These are phyloP conservation scores for Rhabdomys pumilio DNA, from an alignment of 2,797 vertebrate genomes.

Conservation along the genomic window DNA sequence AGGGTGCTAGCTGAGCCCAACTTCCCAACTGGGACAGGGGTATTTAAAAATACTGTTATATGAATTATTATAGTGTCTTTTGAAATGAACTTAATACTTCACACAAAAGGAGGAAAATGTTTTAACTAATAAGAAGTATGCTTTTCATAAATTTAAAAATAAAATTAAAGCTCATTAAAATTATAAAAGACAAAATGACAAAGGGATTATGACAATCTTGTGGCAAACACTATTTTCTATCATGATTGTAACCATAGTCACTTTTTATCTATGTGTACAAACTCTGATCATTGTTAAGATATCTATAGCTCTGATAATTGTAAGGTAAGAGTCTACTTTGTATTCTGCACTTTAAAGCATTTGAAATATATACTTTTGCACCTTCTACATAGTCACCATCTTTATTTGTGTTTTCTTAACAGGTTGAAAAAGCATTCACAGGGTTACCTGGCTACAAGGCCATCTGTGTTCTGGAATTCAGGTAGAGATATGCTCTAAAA, in stretches of 20 bases:
- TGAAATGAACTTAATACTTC: constrained; percentile 40
- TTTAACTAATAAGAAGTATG: constrained; percentile 47
- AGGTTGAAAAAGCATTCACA: constrained; percentile 94
- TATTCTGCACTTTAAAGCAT: constrained; percentile 8
- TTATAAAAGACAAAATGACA: constrained; percentile 46
- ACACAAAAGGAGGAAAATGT: background rate
- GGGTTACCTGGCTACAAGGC: constrained; percentile 94
- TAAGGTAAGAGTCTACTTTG: background rate
- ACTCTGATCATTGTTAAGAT: background rate
- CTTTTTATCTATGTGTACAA: background rate
- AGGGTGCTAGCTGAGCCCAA: constrained; percentile 43
- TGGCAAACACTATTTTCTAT: constrained; percentile 38
- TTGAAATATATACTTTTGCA: constrained; percentile 25
- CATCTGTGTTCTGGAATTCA: constrained; percentile 93
- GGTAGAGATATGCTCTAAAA: constrained; percentile 88
- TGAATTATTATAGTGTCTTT: constrained; percentile 42
- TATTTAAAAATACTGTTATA: constrained; percentile 57
- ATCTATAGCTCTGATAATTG: background rate
- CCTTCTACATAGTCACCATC: constrained; percentile 46
- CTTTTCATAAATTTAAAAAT: constrained; percentile 56
- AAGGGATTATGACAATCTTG: constrained; percentile 3
- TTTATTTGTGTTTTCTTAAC: constrained; percentile 77
- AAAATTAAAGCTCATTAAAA: constrained; percentile 46
- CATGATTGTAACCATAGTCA: background rate
- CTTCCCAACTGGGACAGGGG: constrained; percentile 52